Conservation (phyloP, 2,113 vertebrate species). For the Tetrax tetrax region DNA sequence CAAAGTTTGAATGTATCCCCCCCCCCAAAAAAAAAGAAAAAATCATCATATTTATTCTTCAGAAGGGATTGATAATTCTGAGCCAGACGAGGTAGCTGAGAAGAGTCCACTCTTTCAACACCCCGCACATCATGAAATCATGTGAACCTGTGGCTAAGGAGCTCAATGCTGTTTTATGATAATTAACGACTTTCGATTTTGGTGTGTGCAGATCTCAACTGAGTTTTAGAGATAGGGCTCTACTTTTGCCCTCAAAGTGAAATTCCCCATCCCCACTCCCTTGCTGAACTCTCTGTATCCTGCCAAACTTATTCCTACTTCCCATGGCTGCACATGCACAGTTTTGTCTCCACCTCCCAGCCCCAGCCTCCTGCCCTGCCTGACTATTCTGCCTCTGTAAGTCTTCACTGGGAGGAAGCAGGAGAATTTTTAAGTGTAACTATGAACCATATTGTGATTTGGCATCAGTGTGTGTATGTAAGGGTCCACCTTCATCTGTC, state of each 20-base stretch:
- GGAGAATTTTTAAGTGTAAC: background rate
- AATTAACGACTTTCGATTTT: background rate
- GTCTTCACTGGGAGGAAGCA: background rate
- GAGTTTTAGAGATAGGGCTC: background rate
- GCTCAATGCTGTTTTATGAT: rapidly evolving
- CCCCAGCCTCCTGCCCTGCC: background rate
- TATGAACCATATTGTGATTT: background rate
- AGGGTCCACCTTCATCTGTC: background rate
- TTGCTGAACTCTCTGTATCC: background rate
- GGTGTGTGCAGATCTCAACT: background rate
- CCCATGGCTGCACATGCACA: rapidly evolving
- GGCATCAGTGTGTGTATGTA: background rate
- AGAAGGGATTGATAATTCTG: background rate
- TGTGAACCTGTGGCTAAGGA: background rate
- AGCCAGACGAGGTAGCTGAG: background rate
- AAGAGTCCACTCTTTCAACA: background rate
- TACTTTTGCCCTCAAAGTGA: background rate
- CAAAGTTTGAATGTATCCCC: background rate
- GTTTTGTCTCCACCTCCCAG: background rate
- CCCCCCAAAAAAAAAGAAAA: background rate
- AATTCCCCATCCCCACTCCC: background rate
- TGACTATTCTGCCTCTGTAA: background rate
- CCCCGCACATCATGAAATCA: background rate
- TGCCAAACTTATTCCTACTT: background rate
- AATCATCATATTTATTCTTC: background rate